These are phyloP conservation scores for Momotus momota DNA, from an alignment of 2,797 vertebrate genomes.

Conservation along the genomic window DNA sequence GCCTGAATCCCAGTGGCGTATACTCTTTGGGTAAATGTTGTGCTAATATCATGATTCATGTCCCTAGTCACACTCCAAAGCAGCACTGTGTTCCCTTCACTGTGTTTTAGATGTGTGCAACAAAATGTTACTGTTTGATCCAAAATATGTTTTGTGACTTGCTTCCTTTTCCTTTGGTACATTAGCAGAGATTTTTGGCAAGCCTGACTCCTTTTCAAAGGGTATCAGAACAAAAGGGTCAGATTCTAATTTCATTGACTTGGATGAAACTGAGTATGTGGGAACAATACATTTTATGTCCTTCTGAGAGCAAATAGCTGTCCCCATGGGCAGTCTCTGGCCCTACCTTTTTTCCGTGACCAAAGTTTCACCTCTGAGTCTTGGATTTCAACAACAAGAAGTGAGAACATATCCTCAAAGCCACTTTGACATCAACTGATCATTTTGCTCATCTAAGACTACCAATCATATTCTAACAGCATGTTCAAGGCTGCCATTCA, in stretches of 20 bases:
- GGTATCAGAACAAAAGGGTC: background rate
- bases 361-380: background rate
- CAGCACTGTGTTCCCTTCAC: constrained; percentile 25
- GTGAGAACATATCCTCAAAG: background rate
- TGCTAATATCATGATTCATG: constrained; percentile 31
- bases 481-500: constrained; percentile 8
- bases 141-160: constrained; percentile 30
- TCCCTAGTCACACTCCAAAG: constrained; percentile 25
- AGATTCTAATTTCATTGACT: background rate
- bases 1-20: constrained; percentile 16
- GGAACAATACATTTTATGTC: background rate
- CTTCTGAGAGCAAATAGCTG: background rate
- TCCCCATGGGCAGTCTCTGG: background rate
- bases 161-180: background rate
- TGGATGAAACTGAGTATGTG: background rate
- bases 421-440: background rate
- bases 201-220: background rate
- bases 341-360: background rate
- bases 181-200: constrained; percentile 19
- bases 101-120: constrained; percentile 13
- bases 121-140: constrained; percentile 57
- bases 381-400: background rate
- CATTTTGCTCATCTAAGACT: background rate
- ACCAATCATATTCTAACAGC: background rate
- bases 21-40: constrained; percentile 54